phyloP scores from a whole-genome alignment of 2,113 vertebrate genomes.

The Otis tarda region DNA sequence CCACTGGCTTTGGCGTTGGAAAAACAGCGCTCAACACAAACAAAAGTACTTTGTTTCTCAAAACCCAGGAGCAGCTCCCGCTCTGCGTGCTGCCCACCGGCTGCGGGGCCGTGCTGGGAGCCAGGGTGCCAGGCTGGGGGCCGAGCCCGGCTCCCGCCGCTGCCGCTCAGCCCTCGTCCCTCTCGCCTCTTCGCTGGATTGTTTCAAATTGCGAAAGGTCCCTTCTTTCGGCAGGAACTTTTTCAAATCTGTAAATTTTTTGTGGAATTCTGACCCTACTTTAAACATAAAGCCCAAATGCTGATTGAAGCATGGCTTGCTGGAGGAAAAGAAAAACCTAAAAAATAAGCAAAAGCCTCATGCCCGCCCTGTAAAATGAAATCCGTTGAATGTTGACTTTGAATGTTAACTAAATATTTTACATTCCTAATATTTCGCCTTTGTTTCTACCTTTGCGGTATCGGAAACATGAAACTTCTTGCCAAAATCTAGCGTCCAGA shows the following conservation, averaged over 20 bases:
- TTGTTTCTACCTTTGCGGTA: conserved; percentile 2
- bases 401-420: conserved; percentile 32
- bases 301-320: not conserved
- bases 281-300: not conserved
- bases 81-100: not conserved
- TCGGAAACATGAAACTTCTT: not conserved
- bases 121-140: not conserved
- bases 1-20: conserved; percentile 16
- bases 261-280: conserved; percentile 1
- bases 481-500: not conserved
- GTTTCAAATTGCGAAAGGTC: not conserved
- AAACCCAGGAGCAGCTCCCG: not conserved
- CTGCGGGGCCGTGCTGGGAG: not conserved
- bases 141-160: not conserved
- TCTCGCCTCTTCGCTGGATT: not conserved
- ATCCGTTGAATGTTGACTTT: not conserved
- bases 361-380: not conserved
- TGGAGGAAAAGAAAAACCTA: not conserved
- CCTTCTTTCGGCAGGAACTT: not conserved
- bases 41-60: conserved; percentile 55
- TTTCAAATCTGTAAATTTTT: not conserved
- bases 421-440: conserved; percentile 19
- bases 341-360: conserved; percentile 15
- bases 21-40: not conserved
- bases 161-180: not conserved